phyloP scores from a whole-genome alignment of 2,888 invertebrate species.

The Mayetiola destructor region DNA sequence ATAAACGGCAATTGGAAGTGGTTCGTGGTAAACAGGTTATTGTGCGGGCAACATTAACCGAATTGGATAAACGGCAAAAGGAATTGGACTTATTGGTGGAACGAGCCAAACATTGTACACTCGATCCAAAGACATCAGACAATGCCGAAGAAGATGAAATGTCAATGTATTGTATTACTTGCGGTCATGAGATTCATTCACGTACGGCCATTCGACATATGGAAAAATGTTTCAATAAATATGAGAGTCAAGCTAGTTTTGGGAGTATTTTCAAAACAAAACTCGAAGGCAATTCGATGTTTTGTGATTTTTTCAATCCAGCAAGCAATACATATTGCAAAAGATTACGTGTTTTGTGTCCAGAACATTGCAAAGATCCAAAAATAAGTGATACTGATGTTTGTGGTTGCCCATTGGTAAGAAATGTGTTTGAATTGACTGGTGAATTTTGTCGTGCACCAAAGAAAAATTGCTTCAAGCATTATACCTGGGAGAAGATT shows the following conservation, averaged over 20 bases:
- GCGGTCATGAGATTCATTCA: slow-evolving; percentile 89
- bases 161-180: slow-evolving; percentile 90
- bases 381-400: slow-evolving; percentile 77
- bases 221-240: slow-evolving; percentile 97
- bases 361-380: slow-evolving; percentile 91
- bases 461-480: slow-evolving; percentile 80
- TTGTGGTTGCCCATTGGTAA: slow-evolving; percentile 84
- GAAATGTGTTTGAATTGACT: slow-evolving; percentile 67
- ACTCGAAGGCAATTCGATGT: slow-evolving; percentile 92
- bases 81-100: slow-evolving; percentile 71
- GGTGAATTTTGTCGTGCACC: slow-evolving; percentile 77
- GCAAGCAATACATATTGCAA: slow-evolving; percentile 88
- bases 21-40: slow-evolving; percentile 67
- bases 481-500: slow-evolving; percentile 92
- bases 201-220: slow-evolving; percentile 87
- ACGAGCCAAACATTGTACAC: slow-evolving; percentile 54
- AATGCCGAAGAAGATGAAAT: slow-evolving; percentile 44
- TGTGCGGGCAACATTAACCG: slow-evolving; percentile 63
- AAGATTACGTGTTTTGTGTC: slow-evolving; percentile 83
- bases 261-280: slow-evolving; percentile 88
- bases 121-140: slow-evolving; percentile 48
- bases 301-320: slow-evolving; percentile 91
- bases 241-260: slow-evolving; percentile 92
- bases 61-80: slow-evolving; percentile 59
- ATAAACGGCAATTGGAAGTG: slow-evolving; percentile 48